These are phyloP conservation scores for Orbicella faveolata DNA, from an alignment of 64 coral and sea anemone species.

Conservation along the genomic window DNA sequence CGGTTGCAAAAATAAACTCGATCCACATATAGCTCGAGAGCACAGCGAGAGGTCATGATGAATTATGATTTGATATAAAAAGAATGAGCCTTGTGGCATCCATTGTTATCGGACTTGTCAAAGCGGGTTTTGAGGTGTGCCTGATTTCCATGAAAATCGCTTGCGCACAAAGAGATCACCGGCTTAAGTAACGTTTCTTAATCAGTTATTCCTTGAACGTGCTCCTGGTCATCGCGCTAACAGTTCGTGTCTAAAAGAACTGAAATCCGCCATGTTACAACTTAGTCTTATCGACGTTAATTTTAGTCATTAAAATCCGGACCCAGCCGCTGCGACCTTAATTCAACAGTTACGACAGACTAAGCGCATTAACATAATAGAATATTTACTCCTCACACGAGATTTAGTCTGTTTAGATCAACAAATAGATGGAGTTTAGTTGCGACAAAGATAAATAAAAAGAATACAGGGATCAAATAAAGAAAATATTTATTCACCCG, in stretches of 20 bases:
- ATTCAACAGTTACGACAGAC: too few relatives aligned
- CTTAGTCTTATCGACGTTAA: neutral
- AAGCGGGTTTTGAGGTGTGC: slow-evolving; percentile 6
- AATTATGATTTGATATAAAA: neutral
- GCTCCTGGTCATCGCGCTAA: neutral
- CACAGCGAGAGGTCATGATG: neutral
- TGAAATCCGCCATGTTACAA: neutral
- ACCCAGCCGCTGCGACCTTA: too few relatives aligned
- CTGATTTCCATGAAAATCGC: slow-evolving; percentile 35
- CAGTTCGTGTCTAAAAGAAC: neutral
- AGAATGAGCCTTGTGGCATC: neutral
- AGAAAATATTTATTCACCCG: slow-evolving; percentile 18
- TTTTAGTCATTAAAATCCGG: too few relatives aligned
- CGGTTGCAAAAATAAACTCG: neutral
- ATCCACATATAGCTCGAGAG: too few relatives aligned
- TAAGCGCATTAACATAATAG: neutral
- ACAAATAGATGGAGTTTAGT: slow-evolving; percentile 26
- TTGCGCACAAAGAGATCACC: slow-evolving; percentile 1
- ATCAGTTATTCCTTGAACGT: neutral
- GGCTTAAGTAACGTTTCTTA: neutral
- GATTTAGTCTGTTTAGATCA: slow-evolving; percentile 26
- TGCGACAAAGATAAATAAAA: slow-evolving; percentile 12
- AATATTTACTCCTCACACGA: neutral
- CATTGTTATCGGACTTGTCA: slow-evolving; percentile 8
- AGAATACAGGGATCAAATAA: slow-evolving; percentile 12